phyloP scores from a whole-genome alignment of 2,797 vertebrate species.

The Hoplostethus atlanticus region DNA sequence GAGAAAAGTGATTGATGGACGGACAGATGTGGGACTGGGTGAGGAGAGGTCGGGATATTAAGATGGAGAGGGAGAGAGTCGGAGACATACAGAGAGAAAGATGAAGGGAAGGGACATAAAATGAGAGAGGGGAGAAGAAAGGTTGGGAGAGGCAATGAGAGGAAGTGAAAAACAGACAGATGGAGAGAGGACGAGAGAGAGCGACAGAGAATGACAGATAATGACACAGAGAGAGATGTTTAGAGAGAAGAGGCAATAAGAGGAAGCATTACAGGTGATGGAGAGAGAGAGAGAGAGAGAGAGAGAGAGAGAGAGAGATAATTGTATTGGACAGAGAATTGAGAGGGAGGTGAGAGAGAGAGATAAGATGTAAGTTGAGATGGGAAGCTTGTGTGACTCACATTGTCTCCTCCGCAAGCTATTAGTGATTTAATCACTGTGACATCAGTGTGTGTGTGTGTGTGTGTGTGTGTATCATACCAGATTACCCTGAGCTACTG shows the following conservation, averaged over 20 bases:
- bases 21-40: neutral
- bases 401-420: constrained; percentile 69
- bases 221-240: no score
- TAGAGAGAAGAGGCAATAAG: neutral
- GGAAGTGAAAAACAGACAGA: constrained; percentile 27
- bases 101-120: neutral
- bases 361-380: constrained; percentile 46
- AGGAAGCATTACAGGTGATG: neutral
- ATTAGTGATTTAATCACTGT: constrained; percentile 79
- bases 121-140: neutral
- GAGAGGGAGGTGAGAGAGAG: constrained; percentile 45
- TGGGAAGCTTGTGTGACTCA: constrained; percentile 73
- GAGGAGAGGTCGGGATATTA: neutral
- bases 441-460: constrained; percentile 57
- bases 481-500: constrained; percentile 66
- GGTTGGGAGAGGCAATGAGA: constrained; percentile 16
- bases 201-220: neutral
- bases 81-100: neutral
- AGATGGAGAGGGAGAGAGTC: constrained; percentile 3
- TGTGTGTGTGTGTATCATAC: constrained; percentile 56
- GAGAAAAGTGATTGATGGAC: neutral
- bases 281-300: constrained; percentile 1
- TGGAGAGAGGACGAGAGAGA: constrained; percentile 10
- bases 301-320: constrained; percentile 15
- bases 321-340: constrained; percentile 34